Base-by-base conservation (phyloP, 2,888 invertebrate species). In the Sarcophaga caerulescens region DNA sequence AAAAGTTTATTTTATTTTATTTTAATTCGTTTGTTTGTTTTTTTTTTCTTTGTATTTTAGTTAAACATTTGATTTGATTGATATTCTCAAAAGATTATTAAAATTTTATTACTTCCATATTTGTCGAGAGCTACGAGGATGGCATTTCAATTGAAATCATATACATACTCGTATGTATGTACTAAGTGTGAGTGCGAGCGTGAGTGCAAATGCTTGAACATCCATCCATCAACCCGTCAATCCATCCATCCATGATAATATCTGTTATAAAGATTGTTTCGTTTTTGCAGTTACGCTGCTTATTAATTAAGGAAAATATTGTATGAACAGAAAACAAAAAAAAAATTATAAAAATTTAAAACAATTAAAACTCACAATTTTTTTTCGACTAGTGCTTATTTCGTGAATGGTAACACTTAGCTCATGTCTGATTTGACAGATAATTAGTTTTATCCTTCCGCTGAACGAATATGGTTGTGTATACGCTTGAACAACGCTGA, bases 61-160 rank as follows among this genome's bases (percentile, higher is more conserved):
- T 47, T 47, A 14, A 47, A 59, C 57, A 62, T 81, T 81, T 81
- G 77, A 81, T 80, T 74, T 85, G 86, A 86, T 84, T 84, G 86
- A 86, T 86, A 86, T 86, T 86, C 86, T 86, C 86, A 86, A 78
- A 86, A 81, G 86, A 84, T 84, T 86, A 86, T 84, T 86, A 75
- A 86, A 86, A 81, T 84, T 86, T 86, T 81, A 84, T 86, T 84
- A 77, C 83, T 81, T 80, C 83, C 85, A 84, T 81, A 86, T 86
- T 77, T 65, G 52, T 52, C 12, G 5, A 60, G 83, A 44, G 57
- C 35, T 63, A 21, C 1, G 17, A 12, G 6, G 21, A 17, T 8
- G 6, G 45, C 63, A 21, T 83, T 63, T 69, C 44, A 63, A 35
- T 75, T 35, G 19, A 19, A 66, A 45, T 52, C 14, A 14, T 52